Evolutionary conservation across 2,888 invertebrate species (phyloP).

Genomic region (Tachystola acroxantha): DNA sequence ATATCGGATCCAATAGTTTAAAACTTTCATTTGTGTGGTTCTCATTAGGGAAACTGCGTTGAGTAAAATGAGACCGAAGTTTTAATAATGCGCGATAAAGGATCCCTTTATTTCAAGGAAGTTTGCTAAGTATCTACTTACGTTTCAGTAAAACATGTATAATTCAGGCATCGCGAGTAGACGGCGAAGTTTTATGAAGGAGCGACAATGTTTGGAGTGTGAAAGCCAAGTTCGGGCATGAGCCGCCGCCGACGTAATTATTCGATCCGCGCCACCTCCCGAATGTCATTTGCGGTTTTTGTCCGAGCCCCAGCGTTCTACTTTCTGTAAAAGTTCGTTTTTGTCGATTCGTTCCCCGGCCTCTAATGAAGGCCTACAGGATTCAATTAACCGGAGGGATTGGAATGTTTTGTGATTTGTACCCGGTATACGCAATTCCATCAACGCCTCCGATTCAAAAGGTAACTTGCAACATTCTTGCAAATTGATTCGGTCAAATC

Average conservation of each 20-base stretch:
- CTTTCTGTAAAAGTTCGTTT: slow-evolving; percentile 64
- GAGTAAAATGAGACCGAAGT: neutral
- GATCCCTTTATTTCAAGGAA: slow-evolving; percentile 35
- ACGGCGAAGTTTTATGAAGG: slow-evolving; percentile 49
- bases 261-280: slow-evolving; percentile 57
- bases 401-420: slow-evolving; percentile 73
- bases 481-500: slow-evolving; percentile 42
- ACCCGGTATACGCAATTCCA: slow-evolving; percentile 56
- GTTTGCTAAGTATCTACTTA: slow-evolving; percentile 53
- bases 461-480: slow-evolving; percentile 37
- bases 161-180: slow-evolving; percentile 48
- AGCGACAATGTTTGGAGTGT: slow-evolving; percentile 44
- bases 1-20: no score
- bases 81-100: slow-evolving; percentile 7
- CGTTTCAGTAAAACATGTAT: slow-evolving; percentile 59
- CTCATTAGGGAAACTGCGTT: no score
- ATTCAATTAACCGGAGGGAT: slow-evolving; percentile 71
- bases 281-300: slow-evolving; percentile 69
- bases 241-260: slow-evolving; percentile 47
- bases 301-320: slow-evolving; percentile 47
- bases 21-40: no score
- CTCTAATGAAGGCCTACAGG: slow-evolving; percentile 71
- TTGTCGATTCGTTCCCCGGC: slow-evolving; percentile 48
- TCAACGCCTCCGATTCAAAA: slow-evolving; percentile 50
- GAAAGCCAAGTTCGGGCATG: slow-evolving; percentile 54